phyloP scores from a whole-genome alignment of 2,113 vertebrate species.

The Phrynosoma blainvillii region DNA sequence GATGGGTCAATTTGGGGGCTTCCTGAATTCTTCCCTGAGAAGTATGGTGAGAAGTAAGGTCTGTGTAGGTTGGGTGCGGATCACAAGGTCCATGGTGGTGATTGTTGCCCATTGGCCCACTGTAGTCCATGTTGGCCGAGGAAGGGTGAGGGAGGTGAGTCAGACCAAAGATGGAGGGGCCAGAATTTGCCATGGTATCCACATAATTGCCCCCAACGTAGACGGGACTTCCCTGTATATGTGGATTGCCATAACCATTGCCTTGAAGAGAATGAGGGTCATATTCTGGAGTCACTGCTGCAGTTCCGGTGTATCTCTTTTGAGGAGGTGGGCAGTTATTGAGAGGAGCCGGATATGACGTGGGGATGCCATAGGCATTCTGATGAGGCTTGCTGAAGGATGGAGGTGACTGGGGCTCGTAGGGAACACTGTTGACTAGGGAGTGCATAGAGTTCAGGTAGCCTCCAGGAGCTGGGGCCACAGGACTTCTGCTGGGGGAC shows the following conservation, averaged over 20 bases:
- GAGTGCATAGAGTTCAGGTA: constrained; percentile 98
- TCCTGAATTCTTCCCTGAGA: constrained; percentile 99
- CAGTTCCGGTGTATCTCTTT: constrained; percentile 89
- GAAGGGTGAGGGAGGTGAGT: constrained; percentile 91
- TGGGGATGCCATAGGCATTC: constrained; percentile 88
- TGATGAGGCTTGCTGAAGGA: constrained; percentile 93
- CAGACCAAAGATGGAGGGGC: constrained; percentile 92
- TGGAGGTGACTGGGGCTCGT: constrained; percentile 92
- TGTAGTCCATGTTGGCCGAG: constrained; percentile 92
- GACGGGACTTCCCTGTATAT: constrained; percentile 96
- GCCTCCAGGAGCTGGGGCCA: constrained; percentile 84
- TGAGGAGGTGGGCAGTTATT: constrained; percentile 92
- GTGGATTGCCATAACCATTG: constrained; percentile 91
- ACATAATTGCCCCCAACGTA: constrained; percentile 95
- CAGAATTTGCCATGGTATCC: constrained; percentile 90
- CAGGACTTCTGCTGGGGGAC: constrained; percentile 91
- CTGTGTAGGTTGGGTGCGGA: constrained; percentile 93
- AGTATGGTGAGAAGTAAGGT: constrained; percentile 95
- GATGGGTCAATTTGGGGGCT: constrained; percentile 98
- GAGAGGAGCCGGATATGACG: constrained; percentile 88
- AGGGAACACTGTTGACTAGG: constrained; percentile 93
- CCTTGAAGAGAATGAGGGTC: constrained; percentile 92
- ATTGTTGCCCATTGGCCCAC: constrained; percentile 89
- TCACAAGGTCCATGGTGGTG: constrained; percentile 95
- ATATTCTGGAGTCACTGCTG: constrained; percentile 91